A percentile compares a stretch with the other conserved stretches of the same genome.
phyloP scores from a whole-genome alignment of 2,888 invertebrate genomes.

The Phalera bucephala region DNA sequence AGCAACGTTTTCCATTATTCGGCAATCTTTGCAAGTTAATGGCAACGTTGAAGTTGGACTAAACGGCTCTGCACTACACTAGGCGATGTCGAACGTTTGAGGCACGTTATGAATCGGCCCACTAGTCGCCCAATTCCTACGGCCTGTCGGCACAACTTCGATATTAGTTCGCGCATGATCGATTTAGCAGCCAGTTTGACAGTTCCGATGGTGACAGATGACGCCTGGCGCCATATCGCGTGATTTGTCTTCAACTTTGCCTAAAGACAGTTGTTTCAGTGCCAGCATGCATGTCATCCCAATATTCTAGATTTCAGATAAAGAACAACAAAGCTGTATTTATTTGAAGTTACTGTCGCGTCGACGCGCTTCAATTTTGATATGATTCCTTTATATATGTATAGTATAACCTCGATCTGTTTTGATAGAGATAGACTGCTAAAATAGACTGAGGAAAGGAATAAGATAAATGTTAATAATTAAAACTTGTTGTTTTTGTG shows the following conservation, averaged over 20 bases:
- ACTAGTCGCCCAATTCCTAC: conserved; percentile 36
- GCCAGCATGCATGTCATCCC: conserved; percentile 11
- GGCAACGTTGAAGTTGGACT: too few relatives aligned
- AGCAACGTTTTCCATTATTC: too few relatives aligned
- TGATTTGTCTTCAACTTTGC: conserved; percentile 74
- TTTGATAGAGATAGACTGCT: conserved; percentile 6
- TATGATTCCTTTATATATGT: conserved; percentile 8
- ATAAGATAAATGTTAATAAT: too few relatives aligned
- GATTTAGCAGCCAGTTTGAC: conserved; percentile 76
- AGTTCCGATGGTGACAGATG: conserved; percentile 79
- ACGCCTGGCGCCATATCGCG: conserved; percentile 69
- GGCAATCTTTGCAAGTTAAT: conserved; percentile 2
- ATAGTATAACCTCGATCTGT: conserved; percentile 8
- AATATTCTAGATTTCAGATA: conserved; percentile 18
- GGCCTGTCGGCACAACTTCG: conserved; percentile 66
- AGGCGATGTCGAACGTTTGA: too few relatives aligned
- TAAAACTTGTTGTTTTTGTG: too few relatives aligned
- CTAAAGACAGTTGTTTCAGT: conserved; percentile 35
- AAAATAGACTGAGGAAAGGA: conserved; percentile 7
- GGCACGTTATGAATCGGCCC: conserved; percentile 28
- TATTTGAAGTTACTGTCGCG: conserved; percentile 14
- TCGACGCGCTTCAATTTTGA: conserved; percentile 9
- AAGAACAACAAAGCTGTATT: conserved; percentile 11
- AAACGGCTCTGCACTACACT: too few relatives aligned
- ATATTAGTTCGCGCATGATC: conserved; percentile 81